Evolutionary conservation across 2,797 vertebrate species (phyloP), one percentile per base, ranked within the genome.

Genomic region (Cynodonichthys magdalenae): DNA sequence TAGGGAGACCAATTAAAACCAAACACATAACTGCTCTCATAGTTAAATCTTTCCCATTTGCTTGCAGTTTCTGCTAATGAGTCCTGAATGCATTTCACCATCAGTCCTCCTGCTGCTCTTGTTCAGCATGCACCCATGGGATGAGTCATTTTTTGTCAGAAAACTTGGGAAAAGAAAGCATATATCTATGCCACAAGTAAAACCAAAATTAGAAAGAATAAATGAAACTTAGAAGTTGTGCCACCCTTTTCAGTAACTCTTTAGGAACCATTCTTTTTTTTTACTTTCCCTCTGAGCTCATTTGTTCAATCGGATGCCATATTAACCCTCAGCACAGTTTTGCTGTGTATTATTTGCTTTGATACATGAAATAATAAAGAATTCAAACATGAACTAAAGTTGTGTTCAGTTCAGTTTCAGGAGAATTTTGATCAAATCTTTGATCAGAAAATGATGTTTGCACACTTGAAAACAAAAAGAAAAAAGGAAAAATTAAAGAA

Each of bases 291-390:
- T 81, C 63, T 79, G 58, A 86, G 68, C 63, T 80, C 24, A 87
- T 88, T 87, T 82, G 74, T 91, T 88, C 18, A 90, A 90, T 91
- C 92, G 79, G 85, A 86, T 82, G 79, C 77, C 78, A 85, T 70
- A 63, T 85, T 81, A 85, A 83, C 82, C 90, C 86, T 87, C 78
- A 89, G 79, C 88, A 89, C 72, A 81, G 77, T 84, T 85, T 90
- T 94, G 91, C 89, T 89, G 90, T 93, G 92, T 87, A 90, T 78
- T 75, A 89, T 86, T 87, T 91, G 88, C 73, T 82, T 88, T 87
- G 84, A 85, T 77, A 85, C 77, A 85, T 84, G 88, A 73, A 91
- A 84, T 62, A 89, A 84, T 79, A 85, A 90, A 58, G 75, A 12
- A 78, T 72, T 80, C 47, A 81, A 84, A 75, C 59, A 75, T 72